Evolutionary conservation across 2,797 vertebrate species (phyloP), one percentile per base, ranked within the genome.

Genomic region (Poecilia gillii): DNA sequence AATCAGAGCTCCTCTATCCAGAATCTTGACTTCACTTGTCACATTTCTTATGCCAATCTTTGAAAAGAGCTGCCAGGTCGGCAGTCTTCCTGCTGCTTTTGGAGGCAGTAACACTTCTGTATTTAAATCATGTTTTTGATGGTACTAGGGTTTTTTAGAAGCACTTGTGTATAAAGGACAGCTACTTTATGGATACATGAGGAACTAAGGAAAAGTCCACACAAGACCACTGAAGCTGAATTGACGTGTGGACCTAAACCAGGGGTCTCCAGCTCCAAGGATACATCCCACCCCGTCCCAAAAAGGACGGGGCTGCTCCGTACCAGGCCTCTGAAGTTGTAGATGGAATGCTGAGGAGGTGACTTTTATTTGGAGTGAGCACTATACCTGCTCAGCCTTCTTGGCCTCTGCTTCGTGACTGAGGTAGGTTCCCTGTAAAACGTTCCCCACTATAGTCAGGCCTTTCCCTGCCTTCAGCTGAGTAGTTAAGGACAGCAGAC

Each of bases 391-490:
- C 86, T 99, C 97, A 0, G 97, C 97, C 77, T 57, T 95, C 89
- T 97, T 97, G 75, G 97, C 92, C 87, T 99, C 97, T 0, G 74
- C 0, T 0, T 97, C 96, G 91, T 96, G 97, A 87, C 96, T 97
- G 91, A 99, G 95, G 84, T 96, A 99, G 6, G 97, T 96, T 78
- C 98, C 98, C 88, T 97, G 95, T 74, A 99, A 91, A 72, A 99
- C 97, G 0, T 96, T 97, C 75, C 97, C 97, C 88, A 98, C 97
- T 1, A 99, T 99, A 9, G 98, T 99, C 77, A 99, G 93, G 71
- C 98, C 98, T 93, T 98, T 99, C 57, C 98, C 98, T 0, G 98
- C 98, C 91, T 99, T 99, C 83, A 99, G 92, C 91, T 99, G 98
- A 0, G 96, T 96, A 70, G 97, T 97, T 79, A 99, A 90, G 80